Conservation (phyloP, 2,113 vertebrate genomes). For the Sander lucioperca region DNA sequence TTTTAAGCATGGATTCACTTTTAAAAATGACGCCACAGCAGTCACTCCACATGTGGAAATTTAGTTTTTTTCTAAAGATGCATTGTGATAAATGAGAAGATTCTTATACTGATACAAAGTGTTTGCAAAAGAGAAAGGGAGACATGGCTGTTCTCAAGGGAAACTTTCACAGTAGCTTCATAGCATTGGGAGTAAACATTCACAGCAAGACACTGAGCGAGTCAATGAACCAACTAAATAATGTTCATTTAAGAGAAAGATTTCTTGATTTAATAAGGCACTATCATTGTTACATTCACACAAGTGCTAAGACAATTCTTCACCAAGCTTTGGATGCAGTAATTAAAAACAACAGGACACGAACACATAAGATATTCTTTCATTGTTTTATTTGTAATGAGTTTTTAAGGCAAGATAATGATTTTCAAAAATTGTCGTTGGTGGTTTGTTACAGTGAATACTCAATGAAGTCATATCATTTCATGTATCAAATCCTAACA, state of each 20-base stretch:
- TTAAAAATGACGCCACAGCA: not conserved
- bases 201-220: not conserved
- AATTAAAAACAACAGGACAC: not conserved
- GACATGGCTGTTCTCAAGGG: too few species aligned
- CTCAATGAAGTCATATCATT: constrained; percentile 22
- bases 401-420: constrained; percentile 14
- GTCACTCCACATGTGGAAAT: not conserved
- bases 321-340: not conserved
- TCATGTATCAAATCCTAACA: constrained; percentile 38
- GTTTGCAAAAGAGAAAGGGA: not conserved
- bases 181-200: not conserved
- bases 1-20: not conserved
- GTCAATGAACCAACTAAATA: not conserved
- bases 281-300: not conserved
- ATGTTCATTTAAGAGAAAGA: not conserved
- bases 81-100: not conserved
- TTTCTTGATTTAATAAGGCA: not conserved
- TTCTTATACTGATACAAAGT: not conserved
- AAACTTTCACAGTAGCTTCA: not conserved
- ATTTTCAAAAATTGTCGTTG: not conserved
- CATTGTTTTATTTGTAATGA: constrained; percentile 9
- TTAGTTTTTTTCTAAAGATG: not conserved
- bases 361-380: not conserved
- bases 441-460: not conserved
- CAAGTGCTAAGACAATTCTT: not conserved